Evolutionary conservation across 2,888 invertebrate genomes (phyloP).

Genomic region (Anorthoa munda): DNA sequence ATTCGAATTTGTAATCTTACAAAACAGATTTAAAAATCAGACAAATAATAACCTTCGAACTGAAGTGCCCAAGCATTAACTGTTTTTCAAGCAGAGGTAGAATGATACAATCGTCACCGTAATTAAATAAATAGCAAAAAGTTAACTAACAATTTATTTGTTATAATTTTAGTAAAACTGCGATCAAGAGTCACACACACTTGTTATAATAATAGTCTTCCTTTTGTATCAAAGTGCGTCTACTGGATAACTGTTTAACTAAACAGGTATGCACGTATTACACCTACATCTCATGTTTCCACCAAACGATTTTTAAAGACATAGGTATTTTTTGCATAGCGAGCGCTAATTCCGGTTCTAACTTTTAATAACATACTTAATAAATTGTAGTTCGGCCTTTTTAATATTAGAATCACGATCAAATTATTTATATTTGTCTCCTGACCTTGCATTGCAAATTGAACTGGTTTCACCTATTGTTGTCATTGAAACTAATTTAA

Average conservation of each 20-base stretch:
- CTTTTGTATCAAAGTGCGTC: not conserved
- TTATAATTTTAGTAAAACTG: not conserved
- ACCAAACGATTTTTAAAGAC: not conserved
- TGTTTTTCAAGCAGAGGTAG: too few relatives aligned
- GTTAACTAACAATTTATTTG: not conserved
- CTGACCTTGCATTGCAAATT: constrained; percentile 3
- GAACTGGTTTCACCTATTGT: not conserved
- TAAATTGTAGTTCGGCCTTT: not conserved
- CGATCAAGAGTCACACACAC: not conserved
- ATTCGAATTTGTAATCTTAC: too few relatives aligned
- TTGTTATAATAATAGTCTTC: not conserved
- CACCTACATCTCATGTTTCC: not conserved
- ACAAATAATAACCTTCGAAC: not conserved
- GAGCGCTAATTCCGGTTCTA: not conserved
- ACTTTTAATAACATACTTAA: not conserved
- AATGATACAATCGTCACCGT: too few relatives aligned
- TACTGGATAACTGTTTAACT: too few relatives aligned
- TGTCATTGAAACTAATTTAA: not conserved
- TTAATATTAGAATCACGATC: not conserved
- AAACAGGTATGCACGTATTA: too few relatives aligned
- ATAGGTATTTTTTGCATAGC: not conserved
- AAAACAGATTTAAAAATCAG: not conserved
- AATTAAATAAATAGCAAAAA: not conserved
- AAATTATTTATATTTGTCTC: not conserved
- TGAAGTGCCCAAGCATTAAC: not conserved